These are phyloP conservation scores for Chloropsis hardwickii DNA, from an alignment of 2,113 vertebrate genomes.

Conservation along the genomic window DNA sequence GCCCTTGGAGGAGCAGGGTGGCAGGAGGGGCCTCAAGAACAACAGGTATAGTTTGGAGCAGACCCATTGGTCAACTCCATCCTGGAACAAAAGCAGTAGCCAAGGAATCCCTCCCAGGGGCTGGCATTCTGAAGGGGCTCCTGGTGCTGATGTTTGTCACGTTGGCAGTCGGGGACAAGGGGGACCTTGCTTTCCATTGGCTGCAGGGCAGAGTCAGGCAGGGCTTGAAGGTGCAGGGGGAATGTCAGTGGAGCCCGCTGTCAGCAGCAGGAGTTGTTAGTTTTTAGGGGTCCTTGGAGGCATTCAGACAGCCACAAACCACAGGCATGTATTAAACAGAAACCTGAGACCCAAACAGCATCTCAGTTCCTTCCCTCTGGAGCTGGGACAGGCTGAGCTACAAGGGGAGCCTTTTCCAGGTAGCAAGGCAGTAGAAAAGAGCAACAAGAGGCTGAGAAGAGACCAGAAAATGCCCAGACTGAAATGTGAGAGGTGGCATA, in stretches of 20 bases:
- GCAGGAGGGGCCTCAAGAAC: background rate
- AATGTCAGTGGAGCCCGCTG: background rate
- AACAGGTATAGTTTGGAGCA: background rate
- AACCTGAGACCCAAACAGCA: background rate
- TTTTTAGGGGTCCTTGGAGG: background rate
- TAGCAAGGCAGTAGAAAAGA: background rate
- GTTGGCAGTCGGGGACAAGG: too few species aligned
- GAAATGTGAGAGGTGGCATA: background rate
- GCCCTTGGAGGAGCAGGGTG: background rate
- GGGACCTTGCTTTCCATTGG: too few species aligned
- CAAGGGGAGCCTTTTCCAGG: background rate
- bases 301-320: constrained; percentile 16
- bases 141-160: background rate
- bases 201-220: background rate
- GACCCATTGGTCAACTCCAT: background rate
- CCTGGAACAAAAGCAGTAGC: background rate
- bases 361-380: background rate
- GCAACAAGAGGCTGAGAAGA: background rate
- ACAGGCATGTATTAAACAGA: constrained; percentile 3
- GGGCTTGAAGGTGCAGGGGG: fast-evolving
- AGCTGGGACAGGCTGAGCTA: background rate
- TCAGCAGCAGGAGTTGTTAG: background rate
- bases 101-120: fast-evolving
- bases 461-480: background rate
- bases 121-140: fast-evolving